Percentiles rank a stretch among this genome's conserved stretches.
Conservation (phyloP, 1,140 invertebrate genomes). For the Achatina immaculata region DNA sequence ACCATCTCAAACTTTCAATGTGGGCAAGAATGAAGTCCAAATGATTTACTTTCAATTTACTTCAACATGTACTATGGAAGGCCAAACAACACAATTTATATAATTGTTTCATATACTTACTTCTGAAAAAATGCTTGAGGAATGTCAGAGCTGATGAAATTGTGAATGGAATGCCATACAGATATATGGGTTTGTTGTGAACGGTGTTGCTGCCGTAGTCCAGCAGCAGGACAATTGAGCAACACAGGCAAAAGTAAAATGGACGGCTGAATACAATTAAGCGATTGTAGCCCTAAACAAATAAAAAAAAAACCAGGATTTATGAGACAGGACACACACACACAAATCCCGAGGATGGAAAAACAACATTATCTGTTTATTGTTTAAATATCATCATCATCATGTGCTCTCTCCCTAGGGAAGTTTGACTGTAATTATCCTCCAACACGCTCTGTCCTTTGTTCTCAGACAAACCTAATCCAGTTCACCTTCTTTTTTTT, state of each 20-base stretch:
- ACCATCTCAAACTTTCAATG: too few species aligned
- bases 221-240: constrained; percentile 80
- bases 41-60: too few species aligned
- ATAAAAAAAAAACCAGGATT: constrained; percentile 40
- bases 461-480: too few species aligned
- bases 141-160: constrained; percentile 79
- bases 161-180: constrained; percentile 85
- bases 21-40: too few species aligned
- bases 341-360: too few species aligned
- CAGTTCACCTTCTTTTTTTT: too few species aligned
- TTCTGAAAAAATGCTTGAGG: constrained; percentile 76
- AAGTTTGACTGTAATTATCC: too few species aligned
- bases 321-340: background rate
- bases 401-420: too few species aligned
- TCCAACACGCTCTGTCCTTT: too few species aligned
- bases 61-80: too few species aligned
- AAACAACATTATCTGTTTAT: too few species aligned
- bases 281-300: constrained; percentile 88
- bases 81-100: background rate
- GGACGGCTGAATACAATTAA: constrained; percentile 93
- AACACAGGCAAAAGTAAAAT: constrained; percentile 94
- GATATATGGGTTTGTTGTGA: constrained; percentile 71
- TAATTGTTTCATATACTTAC: constrained; percentile 45
- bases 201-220: constrained; percentile 70
- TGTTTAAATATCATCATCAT: too few species aligned